A percentile compares a stretch with the other conserved stretches of the same genome.
phyloP scores from a whole-genome alignment of 2,888 invertebrate genomes.

The Platycheirus albimanus region DNA sequence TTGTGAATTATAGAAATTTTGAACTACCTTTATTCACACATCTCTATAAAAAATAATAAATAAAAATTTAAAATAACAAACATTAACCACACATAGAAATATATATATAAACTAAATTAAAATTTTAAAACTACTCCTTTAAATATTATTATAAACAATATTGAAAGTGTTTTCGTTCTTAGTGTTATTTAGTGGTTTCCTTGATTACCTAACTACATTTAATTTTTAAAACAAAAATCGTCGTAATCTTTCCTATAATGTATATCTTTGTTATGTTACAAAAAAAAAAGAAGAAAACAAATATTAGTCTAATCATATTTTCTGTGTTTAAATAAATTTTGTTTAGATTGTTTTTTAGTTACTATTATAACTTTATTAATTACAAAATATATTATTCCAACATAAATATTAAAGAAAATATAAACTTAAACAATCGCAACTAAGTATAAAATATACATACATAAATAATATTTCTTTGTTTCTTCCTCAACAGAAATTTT shows the following conservation, averaged over 20 bases:
- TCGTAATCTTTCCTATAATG: slow-evolving; percentile 64
- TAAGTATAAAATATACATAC: slow-evolving; percentile 53
- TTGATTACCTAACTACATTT: slow-evolving; percentile 54
- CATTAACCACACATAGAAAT: slow-evolving; percentile 49
- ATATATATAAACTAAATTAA: slow-evolving; percentile 36
- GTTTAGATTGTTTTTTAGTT: slow-evolving; percentile 39
- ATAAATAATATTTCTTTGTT: slow-evolving; percentile 62
- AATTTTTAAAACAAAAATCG: slow-evolving; percentile 37
- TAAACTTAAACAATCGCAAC: slow-evolving; percentile 66
- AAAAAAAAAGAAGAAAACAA: slow-evolving; percentile 43
- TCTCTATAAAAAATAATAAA: slow-evolving; percentile 43
- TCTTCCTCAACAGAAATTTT: slow-evolving; percentile 53
- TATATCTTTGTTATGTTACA: slow-evolving; percentile 67
- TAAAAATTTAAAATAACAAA: slow-evolving; percentile 20
- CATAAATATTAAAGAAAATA: slow-evolving; percentile 64
- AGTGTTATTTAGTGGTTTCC: slow-evolving; percentile 61
- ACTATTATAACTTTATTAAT: slow-evolving; percentile 19
- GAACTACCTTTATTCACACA: slow-evolving; percentile 73
- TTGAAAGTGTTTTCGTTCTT: too few species aligned
- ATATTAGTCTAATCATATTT: slow-evolving; percentile 65
- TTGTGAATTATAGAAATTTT: slow-evolving; percentile 72
- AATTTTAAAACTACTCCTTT: slow-evolving; percentile 44
- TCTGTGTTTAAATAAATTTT: slow-evolving; percentile 51
- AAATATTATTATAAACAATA: slow-evolving; percentile 23
- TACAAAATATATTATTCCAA: slow-evolving; percentile 45